Conservation (phyloP, 2,113 vertebrate species). For the Microtus richardsoni region DNA sequence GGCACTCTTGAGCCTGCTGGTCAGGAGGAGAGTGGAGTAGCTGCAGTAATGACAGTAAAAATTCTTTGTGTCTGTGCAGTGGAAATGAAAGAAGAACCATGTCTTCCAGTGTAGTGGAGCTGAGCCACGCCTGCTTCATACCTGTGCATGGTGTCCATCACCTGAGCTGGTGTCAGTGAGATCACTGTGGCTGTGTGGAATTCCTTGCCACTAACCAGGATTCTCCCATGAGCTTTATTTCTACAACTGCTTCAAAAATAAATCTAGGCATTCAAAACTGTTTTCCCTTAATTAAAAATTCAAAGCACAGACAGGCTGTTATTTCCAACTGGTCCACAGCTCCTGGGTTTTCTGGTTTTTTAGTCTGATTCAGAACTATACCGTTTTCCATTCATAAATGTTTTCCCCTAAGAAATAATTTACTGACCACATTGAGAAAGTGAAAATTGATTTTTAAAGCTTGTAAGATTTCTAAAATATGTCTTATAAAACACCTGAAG, state of each 20-base stretch:
- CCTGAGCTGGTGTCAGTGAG: not conserved
- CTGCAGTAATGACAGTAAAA: conserved; percentile 41
- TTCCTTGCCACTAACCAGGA: not conserved
- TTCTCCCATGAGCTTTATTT: not conserved
- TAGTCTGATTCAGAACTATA: conserved; percentile 25
- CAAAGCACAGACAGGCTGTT: not conserved
- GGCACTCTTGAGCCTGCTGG: conserved; percentile 24
- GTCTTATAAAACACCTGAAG: not conserved
- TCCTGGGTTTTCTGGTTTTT: conserved; percentile 18
- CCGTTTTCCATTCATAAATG: not conserved
- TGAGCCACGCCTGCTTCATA: not conserved
- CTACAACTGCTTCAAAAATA: not conserved
- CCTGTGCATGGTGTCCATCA: not conserved
- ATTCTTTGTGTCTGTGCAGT: not conserved
- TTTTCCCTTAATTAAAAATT: not conserved
- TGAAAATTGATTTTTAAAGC: not conserved
- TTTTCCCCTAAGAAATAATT: not conserved
- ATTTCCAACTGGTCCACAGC: not conserved
- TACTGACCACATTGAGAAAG: not conserved
- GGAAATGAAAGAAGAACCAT: not conserved
- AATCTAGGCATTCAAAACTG: not conserved
- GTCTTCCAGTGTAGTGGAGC: not conserved
- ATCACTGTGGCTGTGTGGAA: not conserved
- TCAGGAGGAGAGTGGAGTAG: conserved; percentile 35
- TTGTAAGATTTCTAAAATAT: not conserved